These are phyloP conservation scores for Xiphias gladius DNA, from an alignment of 2,113 vertebrate genomes.

Conservation along the genomic window DNA sequence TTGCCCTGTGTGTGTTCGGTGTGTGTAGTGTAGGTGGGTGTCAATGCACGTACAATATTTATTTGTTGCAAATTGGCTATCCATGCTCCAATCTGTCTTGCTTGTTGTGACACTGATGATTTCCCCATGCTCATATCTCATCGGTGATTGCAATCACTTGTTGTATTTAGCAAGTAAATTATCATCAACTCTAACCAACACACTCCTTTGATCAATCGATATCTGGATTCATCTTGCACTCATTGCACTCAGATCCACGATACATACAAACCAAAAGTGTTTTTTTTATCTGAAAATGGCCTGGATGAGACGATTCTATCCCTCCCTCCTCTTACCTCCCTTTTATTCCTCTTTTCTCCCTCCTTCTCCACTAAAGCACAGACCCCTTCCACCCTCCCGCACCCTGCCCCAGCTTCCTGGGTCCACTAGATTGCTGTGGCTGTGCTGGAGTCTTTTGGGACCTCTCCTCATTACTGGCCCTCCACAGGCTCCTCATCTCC, in stretches of 20 bases:
- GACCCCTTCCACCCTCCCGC: background rate
- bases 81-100: background rate
- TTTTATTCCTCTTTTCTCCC: background rate
- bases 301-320: background rate
- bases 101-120: conserved; percentile 42
- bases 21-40: background rate
- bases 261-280: background rate
- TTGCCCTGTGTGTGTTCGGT: background rate
- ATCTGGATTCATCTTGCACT: conserved; percentile 15
- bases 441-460: conserved; percentile 64
- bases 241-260: background rate
- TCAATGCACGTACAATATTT: conserved; percentile 13
- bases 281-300: background rate
- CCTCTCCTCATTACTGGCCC: conserved; percentile 75
- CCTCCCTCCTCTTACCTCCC: background rate
- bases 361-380: background rate
- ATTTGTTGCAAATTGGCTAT: conserved; percentile 6
- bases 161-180: conserved; percentile 49
- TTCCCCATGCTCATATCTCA: conserved; percentile 39
- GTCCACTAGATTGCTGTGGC: conserved; percentile 50
- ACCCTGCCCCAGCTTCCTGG: background rate
- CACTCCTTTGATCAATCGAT: conserved; percentile 32
- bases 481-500: conserved; percentile 63
- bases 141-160: conserved; percentile 55
- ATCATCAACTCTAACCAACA: conserved; percentile 30